Evolutionary conservation across 2,113 vertebrate genomes (phyloP), one percentile per base, ranked within the genome.

Genomic region (Elgaria multicarinata): DNA sequence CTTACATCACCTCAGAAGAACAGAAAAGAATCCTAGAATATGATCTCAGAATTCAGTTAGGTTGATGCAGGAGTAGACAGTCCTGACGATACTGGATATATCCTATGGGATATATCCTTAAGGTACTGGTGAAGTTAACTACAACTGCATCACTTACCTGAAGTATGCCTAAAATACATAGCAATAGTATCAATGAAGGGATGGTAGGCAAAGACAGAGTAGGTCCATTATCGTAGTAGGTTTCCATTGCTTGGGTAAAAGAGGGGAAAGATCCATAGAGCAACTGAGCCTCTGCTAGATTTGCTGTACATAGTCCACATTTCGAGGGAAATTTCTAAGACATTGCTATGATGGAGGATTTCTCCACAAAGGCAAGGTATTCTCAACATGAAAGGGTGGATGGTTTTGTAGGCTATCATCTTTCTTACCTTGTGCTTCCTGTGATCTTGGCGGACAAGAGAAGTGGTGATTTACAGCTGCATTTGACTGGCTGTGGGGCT

Each of bases 351-450:
- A 14, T 42, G 22, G 7, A 26, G 39, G 18, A 14, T 33, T 82
- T 82, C n/a, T 36, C 55, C 87, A 91, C 0, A 58, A 55, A 90
- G 89, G 86, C 39, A 87, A 88, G 0, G 62, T 14, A 12, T 91
- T 87, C 36, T 67, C 92, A 85, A 75, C 3, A 93, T 87, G 84
- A 90, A 92, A 91, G 0, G 0, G 87, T 81, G 46, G 3, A 79
- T 53, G 10, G 62, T 83, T 66, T 88, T 39, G 3, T 88, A 88
- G n/a, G 90, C 90, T 85, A 80, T 1, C 36, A 0, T 76, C 87
- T 90, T 92, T 92, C 96, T 97, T 97, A 97, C 97, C 96, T 94
- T 78, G 91, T 77, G 88, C 93, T 91, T 74, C 44, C 90, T 24
- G 12, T 39, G n/a, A 69, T 93, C 83, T 94, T 72, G 33, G 76